A percentile compares a stretch with the other conserved stretches of the same genome.
phyloP scores from a whole-genome alignment of 2,113 vertebrate species.

The Zootoca vivipara region DNA sequence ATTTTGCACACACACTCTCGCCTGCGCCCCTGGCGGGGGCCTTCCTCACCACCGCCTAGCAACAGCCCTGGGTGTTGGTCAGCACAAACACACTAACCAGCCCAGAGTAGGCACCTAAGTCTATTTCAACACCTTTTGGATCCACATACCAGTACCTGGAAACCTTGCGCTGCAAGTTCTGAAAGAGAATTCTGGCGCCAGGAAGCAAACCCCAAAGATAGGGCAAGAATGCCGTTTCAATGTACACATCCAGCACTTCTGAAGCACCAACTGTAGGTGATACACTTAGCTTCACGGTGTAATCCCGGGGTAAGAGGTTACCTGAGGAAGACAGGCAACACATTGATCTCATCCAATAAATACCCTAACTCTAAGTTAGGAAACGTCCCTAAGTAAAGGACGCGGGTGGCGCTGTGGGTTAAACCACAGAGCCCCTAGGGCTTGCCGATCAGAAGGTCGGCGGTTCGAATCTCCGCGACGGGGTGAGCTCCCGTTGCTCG shows the following conservation, averaged over 20 bases:
- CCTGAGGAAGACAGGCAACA: conserved; percentile 42
- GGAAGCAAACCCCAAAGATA: conserved; percentile 79
- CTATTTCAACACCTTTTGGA: not conserved
- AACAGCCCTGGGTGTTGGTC: no score
- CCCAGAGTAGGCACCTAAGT: not conserved
- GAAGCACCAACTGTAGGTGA: conserved; percentile 37
- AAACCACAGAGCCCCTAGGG: no score
- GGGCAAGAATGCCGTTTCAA: conserved; percentile 71
- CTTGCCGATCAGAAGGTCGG: no score
- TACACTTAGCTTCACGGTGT: conserved; percentile 76
- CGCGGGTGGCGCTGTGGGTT: no score
- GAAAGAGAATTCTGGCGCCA: conserved; percentile 80
- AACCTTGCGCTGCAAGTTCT: conserved; percentile 77
- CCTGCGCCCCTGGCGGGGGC: no score
- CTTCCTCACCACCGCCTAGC: no score
- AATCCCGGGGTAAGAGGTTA: conserved; percentile 43
- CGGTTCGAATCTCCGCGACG: no score
- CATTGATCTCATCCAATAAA: not conserved
- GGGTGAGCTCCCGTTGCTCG: no score
- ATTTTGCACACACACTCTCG: no score
- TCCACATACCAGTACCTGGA: conserved; percentile 73
- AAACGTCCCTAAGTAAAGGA: no score
- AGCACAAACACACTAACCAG: not conserved
- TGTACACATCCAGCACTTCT: conserved; percentile 73
- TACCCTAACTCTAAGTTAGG: no score